Conservation (phyloP, 1,140 invertebrate species). For the Drosophila lini region DNA sequence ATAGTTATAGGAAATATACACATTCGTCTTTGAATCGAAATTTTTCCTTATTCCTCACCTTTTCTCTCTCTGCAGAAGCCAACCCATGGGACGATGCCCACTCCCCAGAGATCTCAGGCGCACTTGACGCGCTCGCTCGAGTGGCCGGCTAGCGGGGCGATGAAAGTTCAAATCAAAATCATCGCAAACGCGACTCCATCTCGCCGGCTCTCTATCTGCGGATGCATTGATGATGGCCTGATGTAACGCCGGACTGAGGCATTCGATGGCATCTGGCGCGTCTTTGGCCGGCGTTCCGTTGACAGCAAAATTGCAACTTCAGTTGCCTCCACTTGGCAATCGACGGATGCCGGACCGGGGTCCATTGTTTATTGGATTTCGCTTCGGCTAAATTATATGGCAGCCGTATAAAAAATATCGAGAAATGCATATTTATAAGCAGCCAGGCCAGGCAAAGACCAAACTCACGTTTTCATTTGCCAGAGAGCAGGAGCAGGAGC, state of each 20-base stretch:
- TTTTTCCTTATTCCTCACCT: not conserved
- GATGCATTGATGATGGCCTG: slow-evolving; percentile 21
- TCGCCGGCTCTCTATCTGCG: slow-evolving; percentile 13
- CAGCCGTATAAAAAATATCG: slow-evolving; percentile 59
- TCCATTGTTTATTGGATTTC: slow-evolving; percentile 76
- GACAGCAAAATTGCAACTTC: slow-evolving; percentile 82
- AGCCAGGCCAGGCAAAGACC: slow-evolving; percentile 45
- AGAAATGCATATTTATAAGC: slow-evolving; percentile 80
- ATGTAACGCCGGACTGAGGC: slow-evolving; percentile 56
- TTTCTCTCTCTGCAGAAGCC: slow-evolving; percentile 5
- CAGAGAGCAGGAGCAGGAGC: slow-evolving; percentile 28
- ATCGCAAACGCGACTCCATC: slow-evolving; percentile 27
- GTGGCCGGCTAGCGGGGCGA: slow-evolving; percentile 45
- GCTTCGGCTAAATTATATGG: slow-evolving; percentile 76
- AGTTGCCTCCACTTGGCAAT: slow-evolving; percentile 48
- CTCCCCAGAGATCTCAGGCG: slow-evolving; percentile 1
- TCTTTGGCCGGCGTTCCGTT: slow-evolving; percentile 57
- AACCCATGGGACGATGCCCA: slow-evolving; percentile 12
- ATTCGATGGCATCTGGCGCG: slow-evolving; percentile 74
- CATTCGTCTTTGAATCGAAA: too few relatives aligned
- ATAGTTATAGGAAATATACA: too few relatives aligned
- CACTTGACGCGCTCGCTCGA: slow-evolving; percentile 46
- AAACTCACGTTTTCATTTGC: slow-evolving; percentile 77
- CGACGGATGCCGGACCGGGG: slow-evolving; percentile 34
- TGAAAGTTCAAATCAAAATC: slow-evolving; percentile 58